phyloP scores from a whole-genome alignment of 2,888 invertebrate genomes.

The Rhopalosiphum nymphaeae region DNA sequence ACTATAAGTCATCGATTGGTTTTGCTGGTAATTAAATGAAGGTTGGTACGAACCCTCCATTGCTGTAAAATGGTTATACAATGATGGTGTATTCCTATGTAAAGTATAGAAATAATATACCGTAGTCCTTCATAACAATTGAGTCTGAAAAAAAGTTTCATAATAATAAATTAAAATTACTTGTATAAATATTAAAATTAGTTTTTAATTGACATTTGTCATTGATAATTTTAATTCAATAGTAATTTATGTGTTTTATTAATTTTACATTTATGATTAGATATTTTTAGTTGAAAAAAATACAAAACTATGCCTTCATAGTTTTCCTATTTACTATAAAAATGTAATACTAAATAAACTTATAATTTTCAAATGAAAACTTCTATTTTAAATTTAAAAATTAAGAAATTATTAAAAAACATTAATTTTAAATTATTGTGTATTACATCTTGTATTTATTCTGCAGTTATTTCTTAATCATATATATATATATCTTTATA shows the following conservation, averaged over 20 bases:
- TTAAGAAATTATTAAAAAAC: not conserved
- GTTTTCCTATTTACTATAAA: not conserved
- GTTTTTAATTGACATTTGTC: no score
- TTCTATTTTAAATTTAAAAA: not conserved
- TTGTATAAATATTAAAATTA: not conserved
- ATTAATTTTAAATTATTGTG: not conserved
- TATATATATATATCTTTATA: not conserved
- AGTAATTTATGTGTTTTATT: no score
- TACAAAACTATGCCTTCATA: not conserved
- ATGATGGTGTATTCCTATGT: not conserved
- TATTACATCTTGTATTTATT: not conserved
- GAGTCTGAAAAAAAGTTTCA: conserved; percentile 36
- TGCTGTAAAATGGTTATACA: not conserved
- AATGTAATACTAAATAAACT: not conserved
- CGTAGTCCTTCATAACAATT: not conserved
- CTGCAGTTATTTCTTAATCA: not conserved
- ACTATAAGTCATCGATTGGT: not conserved
- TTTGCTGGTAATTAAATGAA: conserved; percentile 18
- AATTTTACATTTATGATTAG: not conserved
- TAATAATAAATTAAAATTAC: conserved; percentile 14
- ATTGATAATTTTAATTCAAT: no score
- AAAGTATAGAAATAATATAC: conserved; percentile 1
- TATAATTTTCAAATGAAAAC: not conserved
- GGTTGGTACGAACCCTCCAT: not conserved
- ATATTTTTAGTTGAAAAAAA: not conserved